A percentile compares a stretch with the other conserved stretches of the same genome.
Conservation (phyloP, 2,888 invertebrate species). For the Chaitophorus viminalis region DNA sequence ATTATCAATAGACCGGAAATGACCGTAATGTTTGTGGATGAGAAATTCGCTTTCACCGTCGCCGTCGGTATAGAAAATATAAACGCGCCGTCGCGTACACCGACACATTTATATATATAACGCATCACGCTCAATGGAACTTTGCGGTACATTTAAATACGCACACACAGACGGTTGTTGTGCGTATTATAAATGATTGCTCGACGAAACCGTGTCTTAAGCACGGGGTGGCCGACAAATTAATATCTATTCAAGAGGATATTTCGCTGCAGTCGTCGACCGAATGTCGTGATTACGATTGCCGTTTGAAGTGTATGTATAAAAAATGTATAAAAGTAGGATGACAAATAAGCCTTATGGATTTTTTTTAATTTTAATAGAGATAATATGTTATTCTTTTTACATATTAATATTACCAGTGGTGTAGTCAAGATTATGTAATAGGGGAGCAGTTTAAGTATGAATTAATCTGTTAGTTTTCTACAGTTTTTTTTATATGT, state of each 20-base stretch:
- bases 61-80: not conserved
- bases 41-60: not conserved
- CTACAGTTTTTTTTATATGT: too few species aligned
- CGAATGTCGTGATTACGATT: not conserved
- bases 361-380: too few species aligned
- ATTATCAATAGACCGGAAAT: conserved; percentile 34
- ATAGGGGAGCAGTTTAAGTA: too few species aligned
- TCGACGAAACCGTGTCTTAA: not conserved
- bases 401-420: too few species aligned
- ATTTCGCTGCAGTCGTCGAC: not conserved
- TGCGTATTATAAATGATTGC: too few species aligned
- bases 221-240: not conserved
- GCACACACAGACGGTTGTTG: not conserved
- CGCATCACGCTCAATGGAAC: not conserved
- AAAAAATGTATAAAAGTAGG: not conserved
- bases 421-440: too few species aligned
- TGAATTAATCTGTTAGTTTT: too few species aligned
- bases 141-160: conserved; percentile 11
- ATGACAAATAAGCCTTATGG: too few species aligned
- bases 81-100: not conserved
- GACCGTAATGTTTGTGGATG: conserved; percentile 17
- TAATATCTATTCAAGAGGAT: not conserved
- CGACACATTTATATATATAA: too few species aligned
- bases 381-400: too few species aligned
- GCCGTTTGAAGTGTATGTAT: not conserved